A percentile compares a stretch with the other conserved stretches of the same genome.
These are phyloP conservation scores for Cettia cetti DNA, from an alignment of 2,113 vertebrate genomes.

Conservation along the genomic window DNA sequence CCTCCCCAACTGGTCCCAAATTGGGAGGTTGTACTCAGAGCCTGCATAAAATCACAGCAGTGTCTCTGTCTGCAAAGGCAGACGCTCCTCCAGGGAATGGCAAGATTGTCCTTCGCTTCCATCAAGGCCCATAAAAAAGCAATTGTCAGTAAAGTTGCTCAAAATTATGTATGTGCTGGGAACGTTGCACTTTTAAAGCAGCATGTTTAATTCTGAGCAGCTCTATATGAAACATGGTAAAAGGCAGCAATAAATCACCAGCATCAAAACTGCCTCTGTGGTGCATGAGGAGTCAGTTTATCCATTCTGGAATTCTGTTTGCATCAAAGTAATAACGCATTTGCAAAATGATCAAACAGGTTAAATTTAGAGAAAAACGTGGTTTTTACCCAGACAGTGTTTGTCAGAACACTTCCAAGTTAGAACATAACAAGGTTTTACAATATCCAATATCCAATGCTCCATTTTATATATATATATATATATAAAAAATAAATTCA, in stretches of 20 bases:
- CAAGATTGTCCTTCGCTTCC: not conserved
- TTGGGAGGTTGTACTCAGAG: not conserved
- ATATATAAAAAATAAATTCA: slow-evolving; percentile 47
- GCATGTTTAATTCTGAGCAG: not conserved
- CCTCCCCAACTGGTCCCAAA: not conserved
- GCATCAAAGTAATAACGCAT: not conserved
- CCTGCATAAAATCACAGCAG: not conserved
- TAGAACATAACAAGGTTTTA: slow-evolving; percentile 3
- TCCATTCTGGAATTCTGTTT: not conserved
- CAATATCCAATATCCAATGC: slow-evolving; percentile 39
- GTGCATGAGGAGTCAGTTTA: not conserved
- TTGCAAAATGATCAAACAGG: not conserved
- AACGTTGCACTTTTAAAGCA: not conserved
- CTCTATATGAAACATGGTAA: not conserved
- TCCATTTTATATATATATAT: not conserved
- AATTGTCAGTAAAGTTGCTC: slow-evolving; percentile 12
- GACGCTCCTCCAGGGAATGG: not conserved
- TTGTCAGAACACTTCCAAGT: slow-evolving; percentile 10
- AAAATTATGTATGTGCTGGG: not conserved
- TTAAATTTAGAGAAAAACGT: slow-evolving; percentile 13
- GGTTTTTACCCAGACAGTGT: not conserved
- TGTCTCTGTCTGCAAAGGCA: not conserved
- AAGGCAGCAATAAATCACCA: not conserved
- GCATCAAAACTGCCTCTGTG: not conserved
- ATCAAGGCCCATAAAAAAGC: slow-evolving; percentile 27